phyloP scores from a whole-genome alignment of 2,888 invertebrate genomes.

The Chloromyia formosa region DNA sequence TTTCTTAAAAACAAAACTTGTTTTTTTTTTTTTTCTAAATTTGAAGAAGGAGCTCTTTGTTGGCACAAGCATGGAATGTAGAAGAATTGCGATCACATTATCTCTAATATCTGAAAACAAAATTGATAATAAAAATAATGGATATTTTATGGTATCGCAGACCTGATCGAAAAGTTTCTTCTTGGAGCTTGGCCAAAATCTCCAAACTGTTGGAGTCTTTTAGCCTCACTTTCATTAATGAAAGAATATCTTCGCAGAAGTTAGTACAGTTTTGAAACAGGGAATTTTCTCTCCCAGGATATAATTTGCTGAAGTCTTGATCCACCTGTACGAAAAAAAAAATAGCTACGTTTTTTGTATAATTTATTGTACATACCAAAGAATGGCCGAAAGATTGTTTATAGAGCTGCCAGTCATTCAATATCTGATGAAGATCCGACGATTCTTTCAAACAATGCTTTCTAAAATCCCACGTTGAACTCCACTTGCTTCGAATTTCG shows the following conservation, averaged over 20 bases:
- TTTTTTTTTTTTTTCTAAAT: too few species aligned
- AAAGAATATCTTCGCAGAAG: not conserved
- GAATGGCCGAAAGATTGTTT: slow-evolving; percentile 10
- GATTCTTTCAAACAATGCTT: not conserved
- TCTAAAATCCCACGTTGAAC: not conserved
- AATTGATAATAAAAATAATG: too few species aligned
- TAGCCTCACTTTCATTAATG: not conserved
- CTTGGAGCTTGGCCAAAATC: slow-evolving; percentile 6
- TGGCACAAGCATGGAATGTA: too few species aligned
- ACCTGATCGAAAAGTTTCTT: slow-evolving; percentile 12
- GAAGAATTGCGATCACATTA: too few species aligned
- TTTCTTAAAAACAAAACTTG: too few species aligned
- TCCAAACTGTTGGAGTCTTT: slow-evolving; percentile 19
- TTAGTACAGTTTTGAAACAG: not conserved
- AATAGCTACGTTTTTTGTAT: too few species aligned
- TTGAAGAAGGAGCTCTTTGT: too few species aligned
- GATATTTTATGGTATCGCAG: too few species aligned
- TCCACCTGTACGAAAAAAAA: slow-evolving; percentile 13
- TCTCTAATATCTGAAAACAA: too few species aligned
- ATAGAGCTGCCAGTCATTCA: slow-evolving; percentile 10
- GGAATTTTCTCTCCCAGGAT: slow-evolving; percentile 1
- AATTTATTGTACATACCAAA: slow-evolving; percentile 1
- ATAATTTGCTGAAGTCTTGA: slow-evolving; percentile 16
- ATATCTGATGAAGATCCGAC: not conserved
- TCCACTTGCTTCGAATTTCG: not conserved